phyloP scores from a whole-genome alignment of 2,113 vertebrate genomes.

The Lamprotornis superbus region DNA sequence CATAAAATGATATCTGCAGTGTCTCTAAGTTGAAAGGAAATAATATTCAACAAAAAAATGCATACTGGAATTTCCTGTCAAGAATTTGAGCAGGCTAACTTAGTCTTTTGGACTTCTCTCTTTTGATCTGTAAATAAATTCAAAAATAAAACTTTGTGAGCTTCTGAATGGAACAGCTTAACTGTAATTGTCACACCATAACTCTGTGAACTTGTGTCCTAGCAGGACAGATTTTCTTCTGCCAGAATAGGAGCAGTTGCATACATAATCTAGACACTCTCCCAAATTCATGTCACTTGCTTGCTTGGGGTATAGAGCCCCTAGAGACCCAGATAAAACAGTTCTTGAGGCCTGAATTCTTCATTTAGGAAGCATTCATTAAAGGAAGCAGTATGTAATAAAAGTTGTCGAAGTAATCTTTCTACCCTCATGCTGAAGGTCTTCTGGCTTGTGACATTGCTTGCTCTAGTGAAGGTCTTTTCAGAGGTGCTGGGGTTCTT shows the following conservation, averaged over 20 bases:
- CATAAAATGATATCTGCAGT: background rate
- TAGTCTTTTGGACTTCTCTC: background rate
- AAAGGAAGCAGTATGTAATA: background rate
- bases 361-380: background rate
- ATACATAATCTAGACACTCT: background rate
- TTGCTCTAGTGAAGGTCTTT: background rate
- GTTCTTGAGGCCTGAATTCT: background rate
- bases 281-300: background rate
- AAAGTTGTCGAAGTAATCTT: background rate
- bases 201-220: background rate
- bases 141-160: background rate
- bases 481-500: background rate
- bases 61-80: background rate
- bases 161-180: background rate
- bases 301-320: background rate
- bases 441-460: background rate
- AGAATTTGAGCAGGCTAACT: background rate
- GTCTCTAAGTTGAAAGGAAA: background rate
- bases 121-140: background rate
- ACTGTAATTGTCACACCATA: background rate
- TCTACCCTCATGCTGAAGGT: background rate
- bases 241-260: background rate
- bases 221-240: background rate
- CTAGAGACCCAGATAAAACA: background rate
- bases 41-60: background rate